These are phyloP conservation scores for Anthophora plumipes DNA, from an alignment of 2,888 invertebrate species.

Conservation along the genomic window DNA sequence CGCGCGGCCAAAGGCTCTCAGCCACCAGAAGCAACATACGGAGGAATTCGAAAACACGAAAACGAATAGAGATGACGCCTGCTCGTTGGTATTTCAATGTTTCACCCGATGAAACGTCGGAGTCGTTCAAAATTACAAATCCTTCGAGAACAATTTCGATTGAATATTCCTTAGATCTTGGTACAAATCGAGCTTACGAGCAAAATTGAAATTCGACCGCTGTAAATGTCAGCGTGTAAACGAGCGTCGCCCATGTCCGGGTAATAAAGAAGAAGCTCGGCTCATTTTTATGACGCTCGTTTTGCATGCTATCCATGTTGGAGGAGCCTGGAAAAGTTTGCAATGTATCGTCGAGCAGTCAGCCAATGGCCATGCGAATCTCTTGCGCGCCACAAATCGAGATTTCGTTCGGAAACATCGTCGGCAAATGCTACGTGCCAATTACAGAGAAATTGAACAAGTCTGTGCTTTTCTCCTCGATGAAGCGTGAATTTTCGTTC, in stretches of 20 bases:
- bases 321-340: slow-evolving; percentile 1
- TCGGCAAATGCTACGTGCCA: too few relatives aligned
- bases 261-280: slow-evolving; percentile 7
- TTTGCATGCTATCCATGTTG: slow-evolving; percentile 10
- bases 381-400: not conserved
- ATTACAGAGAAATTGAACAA: too few relatives aligned
- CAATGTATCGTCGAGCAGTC: not conserved
- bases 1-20: too few relatives aligned
- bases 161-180: too few relatives aligned
- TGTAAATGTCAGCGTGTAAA: slow-evolving; percentile 9
- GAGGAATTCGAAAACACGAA: not conserved
- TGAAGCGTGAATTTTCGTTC: too few relatives aligned
- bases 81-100: not conserved
- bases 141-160: too few relatives aligned
- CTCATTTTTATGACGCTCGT: slow-evolving; percentile 25
- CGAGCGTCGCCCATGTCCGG: not conserved
- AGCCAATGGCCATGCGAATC: not conserved
- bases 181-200: too few relatives aligned
- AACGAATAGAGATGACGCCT: not conserved
- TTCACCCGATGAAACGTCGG: not conserved
- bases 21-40: too few relatives aligned
- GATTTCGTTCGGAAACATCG: too few relatives aligned
- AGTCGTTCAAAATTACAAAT: too few relatives aligned
- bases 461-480: too few relatives aligned
- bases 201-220: slow-evolving; percentile 1